Evolutionary conservation across 2,797 vertebrate species (phyloP), one percentile per base, ranked within the genome.

Genomic region (Peromyscus nudipes): DNA sequence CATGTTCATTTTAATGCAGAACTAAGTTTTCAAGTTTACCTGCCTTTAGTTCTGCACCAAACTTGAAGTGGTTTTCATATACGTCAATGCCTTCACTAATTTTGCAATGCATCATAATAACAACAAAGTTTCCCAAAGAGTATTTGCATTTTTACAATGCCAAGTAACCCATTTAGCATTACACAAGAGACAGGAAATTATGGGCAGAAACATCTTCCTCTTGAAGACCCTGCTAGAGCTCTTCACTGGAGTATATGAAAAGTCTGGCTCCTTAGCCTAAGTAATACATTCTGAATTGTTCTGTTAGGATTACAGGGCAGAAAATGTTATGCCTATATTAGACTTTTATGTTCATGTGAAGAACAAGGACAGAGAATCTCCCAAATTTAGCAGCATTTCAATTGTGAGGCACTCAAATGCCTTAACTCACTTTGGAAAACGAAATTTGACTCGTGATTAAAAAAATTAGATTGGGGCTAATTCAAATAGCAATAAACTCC

Each of bases 251-350:
- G 16, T 23, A n/a, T 10, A 60, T 21, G 27, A 49, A 89, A 89
- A 91, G 9, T 10, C 77, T 89, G 9, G 13, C 75, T 85, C 84
- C 91, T 97, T 86, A 95, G 95, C 91, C 91, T 86, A 21, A 27
- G 95, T 86, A 77, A 29, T n/a, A 73, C 80, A 92, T 96, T 95
- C 37, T 91, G 12, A 69, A 73, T 13, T 21, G 49, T 21, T 64
- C 27, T 60, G 46, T 87, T 86, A 73, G 83, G 0, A 21, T 71
- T 21, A 37, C 31, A 67, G 21, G n/a, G 46, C 8, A 90, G 60
- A 95, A 60, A 11, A 14, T 29, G 27, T 25, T 21, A 11, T 25
- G 4, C 9, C 75, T 73, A 4, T 40, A 10, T 29, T 71, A 95
- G 55, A 76, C 6, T 34, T 14, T 13, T 34, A 1, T 27, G 19